Base-by-base conservation (phyloP, 2,888 invertebrate genomes). In the Falcaria lacertinaria region DNA sequence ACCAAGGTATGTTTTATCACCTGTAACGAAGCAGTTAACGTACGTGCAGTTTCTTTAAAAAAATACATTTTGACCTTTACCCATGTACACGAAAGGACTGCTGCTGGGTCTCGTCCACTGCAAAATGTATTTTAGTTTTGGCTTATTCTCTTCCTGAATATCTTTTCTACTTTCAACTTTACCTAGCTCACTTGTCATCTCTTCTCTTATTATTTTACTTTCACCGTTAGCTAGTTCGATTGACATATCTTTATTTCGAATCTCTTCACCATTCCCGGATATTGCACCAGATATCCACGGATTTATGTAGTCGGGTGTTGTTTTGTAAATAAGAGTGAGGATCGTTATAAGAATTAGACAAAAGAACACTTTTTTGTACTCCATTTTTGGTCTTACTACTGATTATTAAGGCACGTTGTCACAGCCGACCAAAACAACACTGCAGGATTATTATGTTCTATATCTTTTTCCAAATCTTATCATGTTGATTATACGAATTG, bases 11-110 rank as follows among this genome's bases (percentile, higher is more conserved):
- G 38, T 22, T 45, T 54, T 65, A 16, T 81, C 50, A 1, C 54
- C 48, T 0, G 83, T 72, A 0, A 83, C 69, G 16, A 60, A 76
- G 50, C 85, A 86, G 14, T 81, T 82, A 0, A 49, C 64, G 13
- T 60, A 54, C 0, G 62, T 34, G 56, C 83, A 85, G 0, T 66
- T 63, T 40, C 62, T 64, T 1, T 58, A 50, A 17, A 61, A 47
- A 37, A 84, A 83, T 4, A 63, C 64, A n/a, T 61, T 45, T 15
- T 39, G 52, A 0, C 77, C 81, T 19, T 50, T 41, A 7, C 58
- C 58, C 48, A 85, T 64, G 34, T 57, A 74, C 6, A 57, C 47
- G 42, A 75, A 72, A 0, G 81, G 80, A 4, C 71, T 63, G 4
- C 42, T 55, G 5, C 48, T 45, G 5, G 66, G 46, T 2, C 57